Conservation (phyloP, 2,888 invertebrate species). For the Netelia melanura region DNA sequence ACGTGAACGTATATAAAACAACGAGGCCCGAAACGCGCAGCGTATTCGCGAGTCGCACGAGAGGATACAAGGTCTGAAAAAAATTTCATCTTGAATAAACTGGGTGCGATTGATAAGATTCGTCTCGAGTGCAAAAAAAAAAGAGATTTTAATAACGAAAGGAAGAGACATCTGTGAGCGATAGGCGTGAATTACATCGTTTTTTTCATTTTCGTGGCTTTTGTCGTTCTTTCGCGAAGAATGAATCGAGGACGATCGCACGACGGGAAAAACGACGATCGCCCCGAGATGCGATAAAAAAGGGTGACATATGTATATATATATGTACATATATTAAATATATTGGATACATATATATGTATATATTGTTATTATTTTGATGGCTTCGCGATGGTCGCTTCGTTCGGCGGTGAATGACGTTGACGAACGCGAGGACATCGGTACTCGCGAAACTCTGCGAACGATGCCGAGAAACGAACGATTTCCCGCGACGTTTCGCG, state of each 20-base stretch:
- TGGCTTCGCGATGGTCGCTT: slow-evolving; percentile 38
- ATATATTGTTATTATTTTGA: slow-evolving; percentile 44
- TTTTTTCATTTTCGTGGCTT: not conserved
- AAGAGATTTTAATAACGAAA: not conserved
- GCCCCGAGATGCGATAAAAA: slow-evolving; percentile 13
- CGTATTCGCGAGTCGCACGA: not conserved
- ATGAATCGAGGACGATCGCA: not conserved
- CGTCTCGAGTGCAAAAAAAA: not conserved
- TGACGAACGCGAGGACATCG: slow-evolving; percentile 41
- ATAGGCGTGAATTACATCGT: not conserved
- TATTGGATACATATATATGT: not conserved
- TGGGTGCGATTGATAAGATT: not conserved
- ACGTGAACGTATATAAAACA: not conserved
- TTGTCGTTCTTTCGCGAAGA: not conserved
- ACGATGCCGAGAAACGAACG: slow-evolving; percentile 32
- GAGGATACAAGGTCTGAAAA: not conserved
- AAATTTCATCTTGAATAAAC: not conserved
- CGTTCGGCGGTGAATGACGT: slow-evolving; percentile 43
- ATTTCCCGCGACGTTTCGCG: slow-evolving; percentile 9
- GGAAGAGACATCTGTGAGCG: not conserved
- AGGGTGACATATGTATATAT: not conserved
- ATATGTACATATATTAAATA: no score
- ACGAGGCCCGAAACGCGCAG: not conserved
- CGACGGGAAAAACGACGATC: not conserved
- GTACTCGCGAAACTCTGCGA: slow-evolving; percentile 28